Evolutionary conservation across 2,113 vertebrate genomes (phyloP).

Genomic region (Mustelus asterias): DNA sequence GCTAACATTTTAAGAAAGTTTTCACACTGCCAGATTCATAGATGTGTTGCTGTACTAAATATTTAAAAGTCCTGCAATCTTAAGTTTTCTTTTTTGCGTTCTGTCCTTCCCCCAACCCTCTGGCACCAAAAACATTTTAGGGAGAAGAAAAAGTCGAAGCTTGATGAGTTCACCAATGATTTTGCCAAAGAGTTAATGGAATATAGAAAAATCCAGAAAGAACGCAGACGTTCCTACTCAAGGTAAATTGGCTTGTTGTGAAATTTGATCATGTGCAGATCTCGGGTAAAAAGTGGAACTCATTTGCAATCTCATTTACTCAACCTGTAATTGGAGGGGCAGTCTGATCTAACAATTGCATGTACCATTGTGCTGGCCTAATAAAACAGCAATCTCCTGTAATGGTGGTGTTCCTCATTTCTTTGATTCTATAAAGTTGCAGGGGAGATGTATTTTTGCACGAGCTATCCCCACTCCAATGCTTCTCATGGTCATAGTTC

Average conservation of each 20-base stretch:
- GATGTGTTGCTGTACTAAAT: too few species aligned
- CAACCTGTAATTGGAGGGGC: neutral
- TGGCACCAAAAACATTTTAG: conserved; percentile 59
- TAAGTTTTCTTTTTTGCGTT: conserved; percentile 13
- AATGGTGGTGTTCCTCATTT: neutral
- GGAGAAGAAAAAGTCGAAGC: conserved; percentile 90
- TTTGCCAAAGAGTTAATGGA: conserved; percentile 99
- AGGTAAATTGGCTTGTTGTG: conserved; percentile 70
- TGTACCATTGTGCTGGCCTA: neutral
- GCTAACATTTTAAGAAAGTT: neutral
- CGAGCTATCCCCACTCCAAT: too few species aligned
- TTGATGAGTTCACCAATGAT: conserved; percentile 98
- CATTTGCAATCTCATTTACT: neutral
- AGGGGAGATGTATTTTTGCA: too few species aligned
- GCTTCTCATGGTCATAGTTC: too few species aligned
- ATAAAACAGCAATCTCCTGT: neutral
- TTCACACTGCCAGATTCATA: neutral
- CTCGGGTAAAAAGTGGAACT: neutral
- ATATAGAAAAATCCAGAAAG: conserved; percentile 96
- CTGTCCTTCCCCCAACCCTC: conserved; percentile 42
- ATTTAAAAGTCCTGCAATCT: neutral
- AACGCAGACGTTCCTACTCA: conserved; percentile 85
- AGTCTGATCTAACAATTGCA: neutral
- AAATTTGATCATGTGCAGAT: neutral
- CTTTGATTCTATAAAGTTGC: neutral